A percentile compares a stretch with the other conserved stretches of the same genome.
Evolutionary conservation across 2,113 vertebrate species (phyloP).

Genomic region (Ceyx margarethae): DNA sequence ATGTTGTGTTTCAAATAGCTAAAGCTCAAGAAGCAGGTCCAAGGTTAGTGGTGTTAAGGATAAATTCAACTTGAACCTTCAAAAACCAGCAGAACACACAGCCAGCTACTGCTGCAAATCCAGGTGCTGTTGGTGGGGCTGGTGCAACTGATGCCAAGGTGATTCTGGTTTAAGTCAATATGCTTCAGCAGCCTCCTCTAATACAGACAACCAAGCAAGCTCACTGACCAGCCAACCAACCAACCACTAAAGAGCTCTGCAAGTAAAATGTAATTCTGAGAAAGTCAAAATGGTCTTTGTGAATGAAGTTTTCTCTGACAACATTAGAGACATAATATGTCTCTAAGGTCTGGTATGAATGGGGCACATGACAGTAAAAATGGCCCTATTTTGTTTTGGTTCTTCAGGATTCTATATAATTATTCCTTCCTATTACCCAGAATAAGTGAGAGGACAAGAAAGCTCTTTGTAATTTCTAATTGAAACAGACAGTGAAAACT

Average conservation of each 20-base stretch:
- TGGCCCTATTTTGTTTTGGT: neutral
- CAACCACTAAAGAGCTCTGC: neutral
- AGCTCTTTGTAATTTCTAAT: neutral
- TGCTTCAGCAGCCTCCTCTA: constrained; percentile 21
- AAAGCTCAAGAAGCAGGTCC: neutral
- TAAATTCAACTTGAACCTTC: neutral
- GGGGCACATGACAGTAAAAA: neutral
- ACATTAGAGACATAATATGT: neutral
- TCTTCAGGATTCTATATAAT: neutral
- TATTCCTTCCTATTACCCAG: neutral
- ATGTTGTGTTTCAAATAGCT: neutral
- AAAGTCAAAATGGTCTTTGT: neutral
- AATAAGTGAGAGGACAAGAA: neutral
- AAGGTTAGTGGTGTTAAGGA: neutral
- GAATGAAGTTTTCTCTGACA: neutral
- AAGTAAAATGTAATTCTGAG: constrained; percentile 25
- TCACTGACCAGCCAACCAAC: neutral
- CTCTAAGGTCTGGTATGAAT: neutral
- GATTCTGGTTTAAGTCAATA: constrained; percentile 45
- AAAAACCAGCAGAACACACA: neutral
- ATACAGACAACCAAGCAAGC: constrained; percentile 49
- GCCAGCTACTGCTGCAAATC: neutral
- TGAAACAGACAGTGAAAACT: neutral
- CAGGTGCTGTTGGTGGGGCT: neutral
- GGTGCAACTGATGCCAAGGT: neutral